Conservation (phyloP, 2,888 invertebrate species). For the Spilosoma lubricipeda region DNA sequence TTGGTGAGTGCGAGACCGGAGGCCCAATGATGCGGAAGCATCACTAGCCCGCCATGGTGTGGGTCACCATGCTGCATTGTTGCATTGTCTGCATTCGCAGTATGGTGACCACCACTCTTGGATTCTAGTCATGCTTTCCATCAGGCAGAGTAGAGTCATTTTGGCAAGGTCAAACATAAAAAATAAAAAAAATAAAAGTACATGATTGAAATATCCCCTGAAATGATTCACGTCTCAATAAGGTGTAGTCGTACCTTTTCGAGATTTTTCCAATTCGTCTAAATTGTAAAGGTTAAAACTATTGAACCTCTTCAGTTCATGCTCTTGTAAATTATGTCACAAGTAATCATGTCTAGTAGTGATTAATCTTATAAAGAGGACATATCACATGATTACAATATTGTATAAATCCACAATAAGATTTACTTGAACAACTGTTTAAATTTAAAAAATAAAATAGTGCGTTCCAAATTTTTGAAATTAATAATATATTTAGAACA, state of each 20-base stretch:
- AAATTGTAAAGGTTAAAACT: background rate
- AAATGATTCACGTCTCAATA: background rate
- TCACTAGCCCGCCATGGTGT: no score
- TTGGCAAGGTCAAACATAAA: no score
- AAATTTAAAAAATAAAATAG: background rate
- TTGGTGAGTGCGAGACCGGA: no score
- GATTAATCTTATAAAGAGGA: slow-evolving; percentile 15
- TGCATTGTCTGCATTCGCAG: no score
- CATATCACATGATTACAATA: slow-evolving; percentile 24
- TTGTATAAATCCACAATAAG: slow-evolving; percentile 25
- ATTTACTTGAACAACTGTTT: slow-evolving; percentile 11
- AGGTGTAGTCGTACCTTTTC: background rate
- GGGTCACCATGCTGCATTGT: no score
- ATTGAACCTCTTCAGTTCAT: background rate
- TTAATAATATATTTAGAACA: no score
- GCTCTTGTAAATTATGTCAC: background rate
- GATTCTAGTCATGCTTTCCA: no score
- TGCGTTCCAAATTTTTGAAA: background rate
- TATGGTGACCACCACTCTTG: no score
- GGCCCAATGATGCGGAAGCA: no score
- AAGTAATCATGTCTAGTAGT: slow-evolving; percentile 1
- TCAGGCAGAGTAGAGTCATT: no score
- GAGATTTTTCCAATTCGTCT: background rate
- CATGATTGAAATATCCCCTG: background rate
- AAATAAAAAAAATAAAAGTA: no score